Base-by-base conservation (phyloP, 2,888 invertebrate species). In the Torymus aiolomorphi region DNA sequence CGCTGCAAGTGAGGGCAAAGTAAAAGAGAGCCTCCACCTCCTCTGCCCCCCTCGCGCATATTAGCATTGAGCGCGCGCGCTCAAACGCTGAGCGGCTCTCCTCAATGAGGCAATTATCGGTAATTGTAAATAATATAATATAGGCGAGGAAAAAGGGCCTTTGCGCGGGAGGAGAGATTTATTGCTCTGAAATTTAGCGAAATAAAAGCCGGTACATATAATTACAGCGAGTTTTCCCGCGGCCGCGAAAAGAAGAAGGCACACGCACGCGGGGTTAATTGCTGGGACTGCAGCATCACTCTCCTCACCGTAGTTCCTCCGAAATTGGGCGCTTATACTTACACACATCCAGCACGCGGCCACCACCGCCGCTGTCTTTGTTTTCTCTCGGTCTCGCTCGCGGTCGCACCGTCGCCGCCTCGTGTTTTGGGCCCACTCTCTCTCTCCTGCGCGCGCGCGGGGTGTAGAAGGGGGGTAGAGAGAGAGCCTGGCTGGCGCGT, bases 401-500 rank as follows among this genome's bases (percentile, higher is more conserved):
- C n/a, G 56, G 56, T 42, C 42, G 42, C 42, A 42, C 42, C 42
- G 42, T 42, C n/a, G 18, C 16, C 12, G 20, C 20, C 11, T 5
- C 12, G 13, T 59, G 59, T 59, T 59, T 59, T 59, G 20, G 59
- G 59, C 20, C 42, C 42, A 42, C 42, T 62, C 62, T 61, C 24
- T 59, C 57, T 18, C 18, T 13, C 49, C 52, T 8, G 1, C 42
- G 8, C 42, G 42, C 42, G 42, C 42, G 42, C 42, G 42, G 8
- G 31, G 31, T 31, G 8, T 31, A 31, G 31, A 31, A 31, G 31
- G 31, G 31, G 31, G 31, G 31, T 31, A 42, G 42, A 42, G 42
- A 31, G 31, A 8, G 42, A 42, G 42, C 42, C 42, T 42, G 42
- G 42, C 42, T 42, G 42, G 87, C 88, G 88, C 89, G 89, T 88